phyloP scores from a whole-genome alignment of 2,888 invertebrate species.

The Lymantria dispar region DNA sequence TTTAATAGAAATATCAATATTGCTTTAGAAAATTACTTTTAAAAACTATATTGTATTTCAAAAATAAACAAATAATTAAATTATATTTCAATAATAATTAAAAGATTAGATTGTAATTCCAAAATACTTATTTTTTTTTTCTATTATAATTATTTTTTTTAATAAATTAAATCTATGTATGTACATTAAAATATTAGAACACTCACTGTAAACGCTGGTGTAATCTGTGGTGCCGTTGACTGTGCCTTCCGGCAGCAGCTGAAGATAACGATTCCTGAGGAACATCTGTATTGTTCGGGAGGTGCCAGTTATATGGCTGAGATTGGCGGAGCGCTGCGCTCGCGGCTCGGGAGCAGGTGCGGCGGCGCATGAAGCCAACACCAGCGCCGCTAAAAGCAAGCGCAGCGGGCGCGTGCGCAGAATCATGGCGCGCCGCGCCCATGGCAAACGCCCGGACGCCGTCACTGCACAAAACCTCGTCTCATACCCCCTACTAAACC shows the following conservation, averaged over 20 bases:
- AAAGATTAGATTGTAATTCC: no score
- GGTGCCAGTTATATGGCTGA: constrained; percentile 90
- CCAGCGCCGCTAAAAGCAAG: constrained; percentile 80
- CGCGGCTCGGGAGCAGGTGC: constrained; percentile 81
- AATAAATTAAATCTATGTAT: no score
- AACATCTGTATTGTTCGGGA: constrained; percentile 91
- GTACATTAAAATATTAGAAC: no score
- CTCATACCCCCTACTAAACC: constrained; percentile 53
- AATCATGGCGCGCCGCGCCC: constrained; percentile 80
- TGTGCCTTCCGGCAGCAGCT: constrained; percentile 91
- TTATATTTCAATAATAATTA: no score
- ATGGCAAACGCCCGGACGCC: constrained; percentile 78
- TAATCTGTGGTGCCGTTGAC: constrained; percentile 92
- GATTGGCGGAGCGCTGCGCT: constrained; percentile 90
- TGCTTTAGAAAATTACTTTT: no score
- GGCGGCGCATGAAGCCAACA: constrained; percentile 76
- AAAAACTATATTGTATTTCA: no score
- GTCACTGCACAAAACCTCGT: constrained; percentile 69
- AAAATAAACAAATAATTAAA: no score
- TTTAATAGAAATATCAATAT: no score
- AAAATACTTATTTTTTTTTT: no score
- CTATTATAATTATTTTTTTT: no score
- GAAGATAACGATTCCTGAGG: constrained; percentile 91
- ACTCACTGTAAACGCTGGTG: constrained; percentile 93
- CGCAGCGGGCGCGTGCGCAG: constrained; percentile 78